Evolutionary conservation across 2,113 vertebrate species (phyloP).

Genomic region (Toxotes jaculatrix): DNA sequence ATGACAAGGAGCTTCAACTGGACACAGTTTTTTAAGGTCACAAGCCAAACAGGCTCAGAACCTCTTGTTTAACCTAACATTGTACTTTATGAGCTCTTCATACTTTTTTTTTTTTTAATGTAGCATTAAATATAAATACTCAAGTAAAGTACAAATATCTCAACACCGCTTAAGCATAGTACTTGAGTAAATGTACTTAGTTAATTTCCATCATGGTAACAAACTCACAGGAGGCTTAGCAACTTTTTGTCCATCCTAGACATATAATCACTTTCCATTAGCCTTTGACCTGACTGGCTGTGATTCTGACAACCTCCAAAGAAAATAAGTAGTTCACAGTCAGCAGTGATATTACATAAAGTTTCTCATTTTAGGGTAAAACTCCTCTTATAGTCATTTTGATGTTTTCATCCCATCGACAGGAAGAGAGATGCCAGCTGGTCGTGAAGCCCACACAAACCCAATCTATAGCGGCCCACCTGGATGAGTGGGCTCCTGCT

Average conservation of each 20-base stretch:
- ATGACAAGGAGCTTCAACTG: background rate
- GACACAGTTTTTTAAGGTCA: background rate
- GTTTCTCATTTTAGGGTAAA: slow-evolving; percentile 22
- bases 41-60: background rate
- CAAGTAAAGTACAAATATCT: background rate
- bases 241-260: background rate
- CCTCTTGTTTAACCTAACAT: background rate
- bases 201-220: background rate
- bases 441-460: slow-evolving; percentile 57
- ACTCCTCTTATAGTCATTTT: slow-evolving; percentile 1
- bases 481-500: slow-evolving; percentile 64
- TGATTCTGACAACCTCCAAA: background rate
- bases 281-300: background rate
- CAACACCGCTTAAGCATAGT: background rate
- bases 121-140: too few relatives aligned
- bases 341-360: slow-evolving; percentile 33
- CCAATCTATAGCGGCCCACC: slow-evolving; percentile 67
- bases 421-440: slow-evolving; percentile 44
- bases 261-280: background rate
- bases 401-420: slow-evolving; percentile 46
- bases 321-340: background rate
- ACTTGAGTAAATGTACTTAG: background rate
- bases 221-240: background rate
- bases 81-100: background rate
- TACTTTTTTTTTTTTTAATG: too few relatives aligned